Conservation (phyloP, 30 jellyfish, hydroid and myxozoan genomes). For the Turritopsis rubra region DNA sequence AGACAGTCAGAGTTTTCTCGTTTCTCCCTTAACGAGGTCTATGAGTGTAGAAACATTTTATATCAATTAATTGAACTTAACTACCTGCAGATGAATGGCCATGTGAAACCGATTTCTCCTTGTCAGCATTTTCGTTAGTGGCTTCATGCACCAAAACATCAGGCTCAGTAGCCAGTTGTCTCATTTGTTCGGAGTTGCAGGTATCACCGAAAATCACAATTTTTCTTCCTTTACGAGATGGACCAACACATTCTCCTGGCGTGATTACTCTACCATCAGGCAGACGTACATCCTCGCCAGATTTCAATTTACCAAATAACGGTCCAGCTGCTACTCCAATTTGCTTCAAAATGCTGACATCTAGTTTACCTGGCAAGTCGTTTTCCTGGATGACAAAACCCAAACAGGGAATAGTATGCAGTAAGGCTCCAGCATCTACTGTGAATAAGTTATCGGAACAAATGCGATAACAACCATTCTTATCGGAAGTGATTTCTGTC, state of each 20-base stretch:
- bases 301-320: constrained; percentile 51
- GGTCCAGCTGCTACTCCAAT: constrained; percentile 87
- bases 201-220: constrained; percentile 84
- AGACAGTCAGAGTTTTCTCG: too few relatives aligned
- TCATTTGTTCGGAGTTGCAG: constrained; percentile 41
- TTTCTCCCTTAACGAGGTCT: too few relatives aligned
- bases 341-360: constrained; percentile 45
- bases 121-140: constrained; percentile 81
- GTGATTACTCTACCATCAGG: constrained; percentile 42
- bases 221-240: constrained; percentile 60
- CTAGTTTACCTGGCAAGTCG: constrained; percentile 75
- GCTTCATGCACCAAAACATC: constrained; percentile 83
- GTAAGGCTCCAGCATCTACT: constrained; percentile 45
- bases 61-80: too few relatives aligned
- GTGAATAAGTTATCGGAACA: constrained; percentile 21
- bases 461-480: constrained; percentile 29
- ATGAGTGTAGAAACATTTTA: too few relatives aligned
- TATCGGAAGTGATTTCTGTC: not conserved
- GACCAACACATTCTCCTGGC: constrained; percentile 67
- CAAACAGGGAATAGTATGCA: constrained; percentile 57
- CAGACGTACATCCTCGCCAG: constrained; percentile 48
- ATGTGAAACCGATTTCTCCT: constrained; percentile 61
- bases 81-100: constrained; percentile 99
- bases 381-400: constrained; percentile 68
- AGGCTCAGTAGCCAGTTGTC: constrained; percentile 32